These are phyloP conservation scores for Apotomis capreana DNA, from an alignment of 2,888 invertebrate genomes.

Conservation along the genomic window DNA sequence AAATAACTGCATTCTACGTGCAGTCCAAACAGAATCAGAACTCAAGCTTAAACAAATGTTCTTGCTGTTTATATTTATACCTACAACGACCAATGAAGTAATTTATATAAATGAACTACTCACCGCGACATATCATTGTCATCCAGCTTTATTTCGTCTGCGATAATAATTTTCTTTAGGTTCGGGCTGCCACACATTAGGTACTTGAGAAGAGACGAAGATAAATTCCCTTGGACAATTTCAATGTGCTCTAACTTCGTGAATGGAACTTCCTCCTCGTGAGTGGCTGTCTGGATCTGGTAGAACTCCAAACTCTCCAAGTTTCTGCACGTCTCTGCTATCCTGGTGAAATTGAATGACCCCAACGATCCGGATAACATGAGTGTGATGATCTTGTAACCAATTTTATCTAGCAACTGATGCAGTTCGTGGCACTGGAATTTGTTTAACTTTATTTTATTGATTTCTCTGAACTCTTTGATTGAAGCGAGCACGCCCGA, in stretches of 20 bases:
- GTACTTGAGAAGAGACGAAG: slow-evolving; percentile 82
- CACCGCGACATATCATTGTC: slow-evolving; percentile 87
- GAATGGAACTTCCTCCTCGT: slow-evolving; percentile 82
- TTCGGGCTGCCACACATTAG: slow-evolving; percentile 84
- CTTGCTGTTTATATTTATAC: slow-evolving; percentile 33
- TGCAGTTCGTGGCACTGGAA: slow-evolving; percentile 85
- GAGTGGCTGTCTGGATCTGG: slow-evolving; percentile 85
- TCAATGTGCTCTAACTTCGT: slow-evolving; percentile 86
- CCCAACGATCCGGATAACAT: slow-evolving; percentile 84
- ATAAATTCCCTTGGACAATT: slow-evolving; percentile 86
- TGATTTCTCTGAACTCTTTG: slow-evolving; percentile 75
- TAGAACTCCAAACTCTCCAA: slow-evolving; percentile 86
- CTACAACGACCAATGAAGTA: slow-evolving; percentile 10
- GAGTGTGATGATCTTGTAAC: slow-evolving; percentile 79
- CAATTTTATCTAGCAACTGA: slow-evolving; percentile 81
- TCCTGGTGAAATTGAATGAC: slow-evolving; percentile 83
- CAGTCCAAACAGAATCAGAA: neutral
- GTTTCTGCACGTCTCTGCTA: slow-evolving; percentile 84
- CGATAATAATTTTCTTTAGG: slow-evolving; percentile 85
- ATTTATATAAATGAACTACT: slow-evolving; percentile 46
- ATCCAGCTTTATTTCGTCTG: slow-evolving; percentile 85
- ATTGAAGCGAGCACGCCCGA: slow-evolving; percentile 79
- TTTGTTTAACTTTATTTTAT: slow-evolving; percentile 85
- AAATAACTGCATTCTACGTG: slow-evolving; percentile 25
- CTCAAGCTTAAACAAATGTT: slow-evolving; percentile 11